These are phyloP conservation scores for Lagopus muta DNA, from an alignment of 2,113 vertebrate species.

Conservation along the genomic window DNA sequence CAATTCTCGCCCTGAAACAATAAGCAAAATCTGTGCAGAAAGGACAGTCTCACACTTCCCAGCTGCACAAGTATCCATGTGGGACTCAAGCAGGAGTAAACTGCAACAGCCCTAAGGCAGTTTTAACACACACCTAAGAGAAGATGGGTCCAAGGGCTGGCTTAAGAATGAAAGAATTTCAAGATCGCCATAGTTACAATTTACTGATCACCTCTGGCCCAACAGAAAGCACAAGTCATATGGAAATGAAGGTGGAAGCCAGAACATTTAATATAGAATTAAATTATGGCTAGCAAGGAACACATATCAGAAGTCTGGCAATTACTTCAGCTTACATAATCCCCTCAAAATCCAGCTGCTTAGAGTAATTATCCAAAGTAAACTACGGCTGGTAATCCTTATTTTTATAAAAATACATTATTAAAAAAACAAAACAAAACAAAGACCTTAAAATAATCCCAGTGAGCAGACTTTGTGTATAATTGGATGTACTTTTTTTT, in stretches of 20 bases:
- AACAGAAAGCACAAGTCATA: not conserved
- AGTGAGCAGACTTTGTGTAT: not conserved
- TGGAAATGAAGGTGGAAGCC: not conserved
- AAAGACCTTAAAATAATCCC: not conserved
- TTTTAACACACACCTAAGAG: not conserved
- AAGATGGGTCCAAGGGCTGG: not conserved
- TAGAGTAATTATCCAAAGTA: conserved; percentile 49
- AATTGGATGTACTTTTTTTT: not conserved
- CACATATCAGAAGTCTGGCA: conserved; percentile 41
- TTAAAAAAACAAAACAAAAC: not conserved
- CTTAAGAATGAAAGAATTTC: not conserved
- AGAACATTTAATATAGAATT: conserved; percentile 26
- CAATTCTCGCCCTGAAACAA: not conserved
- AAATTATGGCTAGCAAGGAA: conserved; percentile 28
- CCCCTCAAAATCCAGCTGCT: conserved; percentile 47
- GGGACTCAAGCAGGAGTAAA: not conserved
- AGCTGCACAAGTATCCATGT: not conserved
- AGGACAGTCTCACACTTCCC: not conserved
- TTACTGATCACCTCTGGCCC: conserved; percentile 12
- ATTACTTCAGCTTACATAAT: conserved; percentile 46
- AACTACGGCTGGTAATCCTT: not conserved
- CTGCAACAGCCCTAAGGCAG: not conserved
- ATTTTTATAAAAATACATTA: not conserved
- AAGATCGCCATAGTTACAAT: conserved; percentile 32
- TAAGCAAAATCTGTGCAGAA: conserved; percentile 2